Base-by-base conservation (phyloP, 2,888 invertebrate genomes). In the Cabera pusaria region DNA sequence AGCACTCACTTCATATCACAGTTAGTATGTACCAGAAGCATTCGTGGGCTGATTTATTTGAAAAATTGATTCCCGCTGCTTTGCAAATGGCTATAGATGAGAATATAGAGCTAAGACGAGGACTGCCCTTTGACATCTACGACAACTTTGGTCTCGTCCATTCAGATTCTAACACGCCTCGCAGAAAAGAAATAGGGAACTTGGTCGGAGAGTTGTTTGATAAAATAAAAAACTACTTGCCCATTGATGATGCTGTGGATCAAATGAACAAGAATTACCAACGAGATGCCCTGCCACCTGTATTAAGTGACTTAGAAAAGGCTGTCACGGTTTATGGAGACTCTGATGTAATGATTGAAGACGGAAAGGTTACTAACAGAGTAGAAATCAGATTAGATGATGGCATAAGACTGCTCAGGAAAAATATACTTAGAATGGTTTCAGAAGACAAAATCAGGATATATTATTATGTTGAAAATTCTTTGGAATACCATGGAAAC, bases 1-100 rank as follows among this genome's bases (percentile, higher is more conserved):
- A 91, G 12, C 98, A 99, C 83, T 98, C 98, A 1, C 90, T 99
- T 1, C 99, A 99, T 74, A 93, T 99, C 2, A 99, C 99, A 0
- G 83, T 99, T 2, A 98, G 98, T 27, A 94, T 96, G 60, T 97
- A 96, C 67, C 98, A 98, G 69, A 94, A 93, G 60, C 97, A 96
- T 69, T 92, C 96, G 0, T 99, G 95, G 93, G 95, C 94, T 11
- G 97, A 99, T 86, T 90, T 98, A 3, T 83, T 99, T 48, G 95
- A 97, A 68, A 93, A 94, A 88, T 70, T 94, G 46, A 50, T 98
- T 21, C 96, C 97, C 0, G 78, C 90, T 16, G 95, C 97, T 0
- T 60, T 98, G 37, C 90, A 94, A 56, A 79, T 85, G 35, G 96
- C 97, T 0, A 92, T 95, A 8, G 86, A 87, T 36, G 90, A 92